Conservation (phyloP, 2,113 vertebrate genomes). For the Boleophthalmus pectinirostris region DNA sequence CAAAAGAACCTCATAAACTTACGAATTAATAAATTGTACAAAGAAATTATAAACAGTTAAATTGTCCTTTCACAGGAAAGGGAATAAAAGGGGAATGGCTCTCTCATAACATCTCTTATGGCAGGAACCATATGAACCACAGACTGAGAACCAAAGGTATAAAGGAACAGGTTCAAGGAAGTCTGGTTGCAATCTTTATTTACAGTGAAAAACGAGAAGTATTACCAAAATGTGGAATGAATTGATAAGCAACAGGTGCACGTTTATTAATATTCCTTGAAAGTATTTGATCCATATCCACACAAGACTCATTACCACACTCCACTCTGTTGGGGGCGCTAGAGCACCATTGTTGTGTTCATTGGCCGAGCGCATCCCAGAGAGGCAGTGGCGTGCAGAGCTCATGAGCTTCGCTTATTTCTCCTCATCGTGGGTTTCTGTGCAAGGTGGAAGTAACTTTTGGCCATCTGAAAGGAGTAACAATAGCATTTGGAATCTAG, state of each 20-base stretch:
- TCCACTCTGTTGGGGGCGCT: constrained; percentile 35
- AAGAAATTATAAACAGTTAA: no score
- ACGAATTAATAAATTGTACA: no score
- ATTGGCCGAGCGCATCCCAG: constrained; percentile 21
- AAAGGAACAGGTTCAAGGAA: no score
- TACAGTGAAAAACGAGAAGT: no score
- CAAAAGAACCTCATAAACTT: neutral
- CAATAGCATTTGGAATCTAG: constrained; percentile 9
- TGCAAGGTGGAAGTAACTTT: constrained; percentile 60
- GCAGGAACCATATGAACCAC: no score
- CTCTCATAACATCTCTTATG: no score
- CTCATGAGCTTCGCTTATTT: constrained; percentile 32
- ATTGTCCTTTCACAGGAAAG: neutral
- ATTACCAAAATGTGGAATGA: no score
- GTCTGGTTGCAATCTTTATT: no score
- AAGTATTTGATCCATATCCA: neutral
- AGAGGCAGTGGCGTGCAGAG: constrained; percentile 53
- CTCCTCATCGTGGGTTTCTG: constrained; percentile 36
- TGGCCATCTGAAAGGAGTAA: constrained; percentile 37
- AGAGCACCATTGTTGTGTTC: constrained; percentile 20
- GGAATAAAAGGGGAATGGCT: neutral
- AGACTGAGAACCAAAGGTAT: no score
- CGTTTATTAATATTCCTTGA: no score
- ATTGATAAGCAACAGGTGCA: no score
- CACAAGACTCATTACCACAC: constrained; percentile 9